phyloP scores from a whole-genome alignment of 53 echinoderm and acorn worm species.

The Holothuria leucospilota region DNA sequence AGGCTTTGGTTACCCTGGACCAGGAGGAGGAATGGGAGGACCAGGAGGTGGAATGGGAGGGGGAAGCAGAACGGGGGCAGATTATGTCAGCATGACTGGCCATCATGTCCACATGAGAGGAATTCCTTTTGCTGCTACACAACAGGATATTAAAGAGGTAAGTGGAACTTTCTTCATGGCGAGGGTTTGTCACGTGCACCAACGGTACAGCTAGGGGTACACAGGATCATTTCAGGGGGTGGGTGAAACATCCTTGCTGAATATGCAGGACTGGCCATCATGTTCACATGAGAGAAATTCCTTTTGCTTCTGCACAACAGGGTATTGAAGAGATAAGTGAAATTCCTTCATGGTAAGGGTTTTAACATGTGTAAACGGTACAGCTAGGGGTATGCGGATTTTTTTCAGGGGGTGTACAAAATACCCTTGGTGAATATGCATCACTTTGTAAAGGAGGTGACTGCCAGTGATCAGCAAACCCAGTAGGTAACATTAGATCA shows the following conservation, averaged over 20 bases:
- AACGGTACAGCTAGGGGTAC: too few species aligned
- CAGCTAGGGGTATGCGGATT: too few species aligned
- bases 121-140: conserved; percentile 86
- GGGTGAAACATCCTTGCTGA: too few species aligned
- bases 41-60: conserved; percentile 63
- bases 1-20: conserved; percentile 57
- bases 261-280: conserved; percentile 77
- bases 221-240: too few species aligned
- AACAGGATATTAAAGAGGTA: conserved; percentile 88
- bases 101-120: conserved; percentile 95
- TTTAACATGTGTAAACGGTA: neutral
- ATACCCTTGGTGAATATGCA: too few species aligned
- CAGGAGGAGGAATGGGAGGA: conserved; percentile 66
- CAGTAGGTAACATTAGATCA: too few species aligned
- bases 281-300: conserved; percentile 93
- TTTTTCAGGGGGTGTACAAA: too few species aligned
- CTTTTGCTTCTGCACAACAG: conserved; percentile 86
- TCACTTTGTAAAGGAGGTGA: too few species aligned
- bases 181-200: neutral
- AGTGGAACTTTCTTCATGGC: neutral
- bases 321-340: conserved; percentile 79
- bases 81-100: conserved; percentile 75
- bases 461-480: too few species aligned
- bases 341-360: conserved; percentile 7
- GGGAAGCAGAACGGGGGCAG: conserved; percentile 56